phyloP scores from a whole-genome alignment of 2,113 vertebrate species.

The Aplodontia rufa region DNA sequence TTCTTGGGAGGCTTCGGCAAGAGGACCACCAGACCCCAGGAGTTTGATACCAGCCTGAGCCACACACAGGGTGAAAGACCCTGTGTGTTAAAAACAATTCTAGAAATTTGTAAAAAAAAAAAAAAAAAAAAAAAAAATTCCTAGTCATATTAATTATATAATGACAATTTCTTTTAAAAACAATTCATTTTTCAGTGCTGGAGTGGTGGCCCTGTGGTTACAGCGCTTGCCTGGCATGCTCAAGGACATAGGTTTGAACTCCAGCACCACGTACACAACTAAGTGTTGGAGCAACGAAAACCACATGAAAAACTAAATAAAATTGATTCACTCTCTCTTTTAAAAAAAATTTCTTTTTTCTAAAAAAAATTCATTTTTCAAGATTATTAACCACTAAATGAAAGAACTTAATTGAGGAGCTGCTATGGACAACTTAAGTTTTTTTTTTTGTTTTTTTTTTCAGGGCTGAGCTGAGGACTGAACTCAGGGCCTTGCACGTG shows the following conservation, averaged over 20 bases:
- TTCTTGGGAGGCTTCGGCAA: not conserved
- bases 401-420: not conserved
- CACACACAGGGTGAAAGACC: not conserved
- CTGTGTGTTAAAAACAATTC: not conserved
- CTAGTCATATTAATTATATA: not conserved
- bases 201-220: too few species aligned
- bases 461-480: too few species aligned
- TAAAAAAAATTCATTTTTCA: slow-evolving; percentile 21
- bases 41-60: not conserved
- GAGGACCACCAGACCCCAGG: not conserved
- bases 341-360: too few species aligned
- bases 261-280: too few species aligned
- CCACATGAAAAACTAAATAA: too few species aligned
- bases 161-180: not conserved
- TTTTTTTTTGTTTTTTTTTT: too few species aligned
- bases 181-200: slow-evolving; percentile 15
- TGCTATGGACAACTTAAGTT: not conserved
- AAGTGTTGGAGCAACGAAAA: too few species aligned
- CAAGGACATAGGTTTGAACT: too few species aligned
- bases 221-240: too few species aligned
- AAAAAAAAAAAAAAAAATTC: not conserved
- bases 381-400: not conserved
- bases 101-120: not conserved
- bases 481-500: too few species aligned
- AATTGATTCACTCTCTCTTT: too few species aligned